Evolutionary conservation across 2,888 invertebrate genomes (phyloP).

Genomic region (Cylindroiulus punctatus): DNA sequence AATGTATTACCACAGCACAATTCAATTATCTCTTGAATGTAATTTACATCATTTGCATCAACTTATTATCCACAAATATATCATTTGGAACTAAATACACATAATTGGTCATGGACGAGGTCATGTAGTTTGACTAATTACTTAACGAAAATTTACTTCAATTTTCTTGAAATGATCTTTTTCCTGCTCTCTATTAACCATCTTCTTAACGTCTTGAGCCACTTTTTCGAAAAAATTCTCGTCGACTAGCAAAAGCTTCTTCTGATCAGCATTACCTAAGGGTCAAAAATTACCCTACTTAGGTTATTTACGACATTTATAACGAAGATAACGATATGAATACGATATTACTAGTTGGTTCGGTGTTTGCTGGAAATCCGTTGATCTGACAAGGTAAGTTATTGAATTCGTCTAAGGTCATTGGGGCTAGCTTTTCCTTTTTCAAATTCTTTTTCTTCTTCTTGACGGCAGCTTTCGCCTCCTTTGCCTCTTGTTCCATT

Average conservation of each 20-base stretch:
- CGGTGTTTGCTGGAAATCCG: background rate
- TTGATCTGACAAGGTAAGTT: background rate
- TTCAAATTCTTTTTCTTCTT: slow-evolving; percentile 51
- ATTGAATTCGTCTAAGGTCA: slow-evolving; percentile 39
- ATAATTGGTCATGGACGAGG: no score
- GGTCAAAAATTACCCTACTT: background rate
- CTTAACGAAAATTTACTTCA: slow-evolving; percentile 8
- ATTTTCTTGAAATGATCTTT: slow-evolving; percentile 14
- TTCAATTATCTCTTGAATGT: no score
- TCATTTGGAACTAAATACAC: no score
- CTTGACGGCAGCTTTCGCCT: slow-evolving; percentile 44
- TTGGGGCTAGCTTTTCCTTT: slow-evolving; percentile 21
- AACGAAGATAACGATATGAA: no score
- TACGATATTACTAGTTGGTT: background rate
- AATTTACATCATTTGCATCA: no score
- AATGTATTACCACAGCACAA: no score
- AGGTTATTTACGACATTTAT: no score
- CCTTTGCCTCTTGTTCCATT: slow-evolving; percentile 24
- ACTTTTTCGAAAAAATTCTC: slow-evolving; percentile 35
- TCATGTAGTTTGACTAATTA: background rate
- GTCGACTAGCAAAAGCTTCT: background rate
- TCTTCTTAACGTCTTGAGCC: slow-evolving; percentile 35
- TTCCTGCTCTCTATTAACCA: slow-evolving; percentile 1
- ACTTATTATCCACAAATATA: no score
- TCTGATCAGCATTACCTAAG: slow-evolving; percentile 3